Evolutionary conservation across 2,113 vertebrate species (phyloP).

Genomic region (Pimephales promelas): DNA sequence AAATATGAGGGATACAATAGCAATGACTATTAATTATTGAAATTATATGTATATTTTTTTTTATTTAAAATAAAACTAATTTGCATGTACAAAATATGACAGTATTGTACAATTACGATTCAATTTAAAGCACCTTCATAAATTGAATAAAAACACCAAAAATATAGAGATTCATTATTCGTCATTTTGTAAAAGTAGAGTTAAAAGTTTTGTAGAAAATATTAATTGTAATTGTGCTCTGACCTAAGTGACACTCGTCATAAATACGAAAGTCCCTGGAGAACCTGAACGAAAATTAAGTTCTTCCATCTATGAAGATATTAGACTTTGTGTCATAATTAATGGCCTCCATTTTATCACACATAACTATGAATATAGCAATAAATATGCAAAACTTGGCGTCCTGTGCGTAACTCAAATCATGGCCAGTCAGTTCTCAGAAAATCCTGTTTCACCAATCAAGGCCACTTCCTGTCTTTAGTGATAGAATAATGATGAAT

Average conservation of each 20-base stretch:
- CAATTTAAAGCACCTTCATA: too few species aligned
- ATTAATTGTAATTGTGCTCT: not conserved
- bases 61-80: too few species aligned
- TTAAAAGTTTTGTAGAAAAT: not conserved
- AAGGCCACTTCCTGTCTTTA: not conserved
- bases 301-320: not conserved
- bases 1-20: not conserved
- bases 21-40: not conserved
- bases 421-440: not conserved
- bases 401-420: not conserved
- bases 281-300: not conserved
- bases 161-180: too few species aligned
- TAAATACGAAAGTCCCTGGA: not conserved
- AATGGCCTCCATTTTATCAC: not conserved
- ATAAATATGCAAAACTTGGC: not conserved
- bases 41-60: not conserved
- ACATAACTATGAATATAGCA: not conserved
- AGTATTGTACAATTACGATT: too few species aligned
- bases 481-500: not conserved
- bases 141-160: too few species aligned
- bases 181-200: too few species aligned
- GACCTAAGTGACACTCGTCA: not conserved
- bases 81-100: too few species aligned
- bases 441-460: not conserved
- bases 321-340: not conserved